Percentiles rank a stretch among this genome's conserved stretches.
These are phyloP conservation scores for Notodonta dromedarius DNA, from an alignment of 2,888 invertebrate species.

Conservation along the genomic window DNA sequence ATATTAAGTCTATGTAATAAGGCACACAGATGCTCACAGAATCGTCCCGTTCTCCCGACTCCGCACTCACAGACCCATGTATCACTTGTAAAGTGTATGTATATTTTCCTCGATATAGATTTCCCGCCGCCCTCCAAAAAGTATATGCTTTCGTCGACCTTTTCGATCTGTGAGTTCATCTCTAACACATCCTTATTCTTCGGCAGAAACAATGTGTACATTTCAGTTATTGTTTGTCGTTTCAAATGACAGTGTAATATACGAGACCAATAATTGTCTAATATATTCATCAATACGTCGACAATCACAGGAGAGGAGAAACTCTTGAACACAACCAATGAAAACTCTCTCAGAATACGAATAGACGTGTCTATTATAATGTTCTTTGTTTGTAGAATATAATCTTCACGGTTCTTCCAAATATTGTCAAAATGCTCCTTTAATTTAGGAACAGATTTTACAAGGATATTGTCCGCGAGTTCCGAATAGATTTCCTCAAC, in stretches of 20 bases:
- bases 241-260: conserved; percentile 35
- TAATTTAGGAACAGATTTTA: conserved; percentile 13
- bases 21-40: conserved; percentile 50
- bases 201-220: conserved; percentile 21
- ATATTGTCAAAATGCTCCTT: conserved; percentile 18
- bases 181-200: conserved; percentile 10
- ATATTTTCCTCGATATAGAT: conserved; percentile 12
- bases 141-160: conserved; percentile 10
- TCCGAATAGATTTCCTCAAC: conserved; percentile 14
- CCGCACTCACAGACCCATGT: conserved; percentile 49
- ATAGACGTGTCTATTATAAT: conserved; percentile 20
- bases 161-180: conserved; percentile 5
- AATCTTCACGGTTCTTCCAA: conserved; percentile 15
- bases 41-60: conserved; percentile 34
- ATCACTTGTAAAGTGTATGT: conserved; percentile 37
- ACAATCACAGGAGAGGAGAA: conserved; percentile 43
- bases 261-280: conserved; percentile 42
- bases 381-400: conserved; percentile 12
- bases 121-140: conserved; percentile 5
- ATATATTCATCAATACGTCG: conserved; percentile 44
- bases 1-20: conserved; percentile 26
- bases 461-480: conserved; percentile 7
- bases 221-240: conserved; percentile 16
- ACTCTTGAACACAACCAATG: conserved; percentile 30
- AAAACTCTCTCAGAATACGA: conserved; percentile 25